A percentile compares a stretch with the other conserved stretches of the same genome.
Conservation (phyloP, 2,797 vertebrate species). For the Monodelphis domestica region DNA sequence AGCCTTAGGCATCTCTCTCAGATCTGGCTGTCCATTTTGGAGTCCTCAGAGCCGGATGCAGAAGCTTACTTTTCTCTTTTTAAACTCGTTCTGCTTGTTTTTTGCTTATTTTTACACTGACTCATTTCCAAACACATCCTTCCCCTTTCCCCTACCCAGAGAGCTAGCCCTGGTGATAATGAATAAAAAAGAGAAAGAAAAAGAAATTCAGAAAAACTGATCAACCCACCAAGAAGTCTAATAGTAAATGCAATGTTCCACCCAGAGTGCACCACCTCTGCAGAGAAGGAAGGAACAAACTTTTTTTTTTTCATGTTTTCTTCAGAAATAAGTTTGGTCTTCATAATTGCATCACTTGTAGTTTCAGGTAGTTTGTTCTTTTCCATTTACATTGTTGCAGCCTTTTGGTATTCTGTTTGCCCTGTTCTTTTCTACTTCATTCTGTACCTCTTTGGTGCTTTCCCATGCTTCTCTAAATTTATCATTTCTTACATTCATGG, state of each 20-base stretch:
- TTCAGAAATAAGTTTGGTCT: background rate
- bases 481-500: background rate
- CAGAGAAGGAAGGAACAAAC: background rate
- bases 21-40: background rate
- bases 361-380: background rate
- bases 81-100: background rate
- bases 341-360: background rate
- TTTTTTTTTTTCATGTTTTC: background rate
- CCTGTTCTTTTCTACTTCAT: background rate
- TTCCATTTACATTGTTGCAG: background rate
- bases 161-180: background rate
- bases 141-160: background rate
- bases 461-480: background rate
- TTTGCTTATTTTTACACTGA: background rate
- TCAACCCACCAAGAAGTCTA: background rate
- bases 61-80: background rate
- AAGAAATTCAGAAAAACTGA: background rate
- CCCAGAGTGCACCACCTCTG: background rate
- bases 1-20: background rate
- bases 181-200: background rate
- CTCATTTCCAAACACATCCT: background rate
- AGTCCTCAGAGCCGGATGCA: background rate
- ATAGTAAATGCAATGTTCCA: background rate
- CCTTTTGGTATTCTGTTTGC: background rate
- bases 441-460: background rate